Conservation (phyloP, 2,797 vertebrate species). For the Toxotes lorentzi region DNA sequence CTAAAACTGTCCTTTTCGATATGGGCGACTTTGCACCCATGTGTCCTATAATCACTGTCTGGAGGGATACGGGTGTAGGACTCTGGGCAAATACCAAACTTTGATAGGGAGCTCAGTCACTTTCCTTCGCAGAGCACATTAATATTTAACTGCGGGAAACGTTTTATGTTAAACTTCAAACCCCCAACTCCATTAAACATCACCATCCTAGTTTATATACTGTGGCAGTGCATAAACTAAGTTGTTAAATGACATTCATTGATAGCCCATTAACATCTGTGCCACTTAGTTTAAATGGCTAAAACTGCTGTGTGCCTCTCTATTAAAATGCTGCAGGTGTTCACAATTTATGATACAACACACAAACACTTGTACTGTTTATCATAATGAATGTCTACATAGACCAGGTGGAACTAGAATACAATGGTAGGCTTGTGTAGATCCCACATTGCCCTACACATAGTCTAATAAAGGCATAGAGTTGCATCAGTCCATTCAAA, state of each 20-base stretch:
- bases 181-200: slow-evolving; percentile 17
- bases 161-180: slow-evolving; percentile 2
- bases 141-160: not conserved
- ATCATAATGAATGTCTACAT: not conserved
- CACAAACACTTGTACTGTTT: slow-evolving; percentile 4
- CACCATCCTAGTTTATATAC: slow-evolving; percentile 12
- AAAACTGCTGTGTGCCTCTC: slow-evolving; percentile 11
- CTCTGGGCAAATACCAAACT: not conserved
- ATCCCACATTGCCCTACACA: not conserved
- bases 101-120: not conserved
- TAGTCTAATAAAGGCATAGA: not conserved
- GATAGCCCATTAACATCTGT: slow-evolving; percentile 13
- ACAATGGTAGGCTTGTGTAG: not conserved
- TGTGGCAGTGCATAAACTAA: slow-evolving; percentile 9
- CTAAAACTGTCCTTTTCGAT: not conserved
- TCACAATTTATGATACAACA: slow-evolving; percentile 13
- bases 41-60: not conserved
- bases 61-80: not conserved
- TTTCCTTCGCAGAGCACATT: not conserved
- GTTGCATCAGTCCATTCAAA: not conserved
- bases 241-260: slow-evolving; percentile 21
- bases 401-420: not conserved
- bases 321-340: slow-evolving; percentile 13
- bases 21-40: not conserved
- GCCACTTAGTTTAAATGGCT: not conserved